Evolutionary conservation across 2,888 invertebrate genomes (phyloP).

Genomic region (Lithophane leautieri): DNA sequence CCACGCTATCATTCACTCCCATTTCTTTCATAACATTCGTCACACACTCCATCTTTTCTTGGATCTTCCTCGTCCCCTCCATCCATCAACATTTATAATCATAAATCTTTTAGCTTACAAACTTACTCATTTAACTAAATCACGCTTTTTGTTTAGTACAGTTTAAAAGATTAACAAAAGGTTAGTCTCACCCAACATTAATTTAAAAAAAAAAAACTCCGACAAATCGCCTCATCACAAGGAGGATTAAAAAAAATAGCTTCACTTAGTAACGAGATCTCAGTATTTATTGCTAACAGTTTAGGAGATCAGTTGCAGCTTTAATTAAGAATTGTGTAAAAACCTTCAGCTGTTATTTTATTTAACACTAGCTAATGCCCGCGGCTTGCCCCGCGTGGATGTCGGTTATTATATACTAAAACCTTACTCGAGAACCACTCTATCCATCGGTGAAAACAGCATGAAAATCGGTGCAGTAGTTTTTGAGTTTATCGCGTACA

Average conservation of each 20-base stretch:
- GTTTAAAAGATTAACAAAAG: conserved; percentile 16
- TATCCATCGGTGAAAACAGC: too few species aligned
- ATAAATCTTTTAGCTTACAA: not conserved
- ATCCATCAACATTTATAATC: conserved; percentile 2
- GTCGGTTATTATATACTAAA: too few species aligned
- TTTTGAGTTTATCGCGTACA: too few species aligned
- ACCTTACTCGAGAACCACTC: too few species aligned
- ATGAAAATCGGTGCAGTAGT: too few species aligned
- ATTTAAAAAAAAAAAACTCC: conserved; percentile 16
- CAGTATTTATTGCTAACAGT: conserved; percentile 64
- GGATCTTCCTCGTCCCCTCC: too few species aligned
- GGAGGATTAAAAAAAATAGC: conserved; percentile 59
- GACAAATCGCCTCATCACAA: conserved; percentile 54
- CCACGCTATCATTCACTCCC: not conserved
- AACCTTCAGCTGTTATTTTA: conserved; percentile 1
- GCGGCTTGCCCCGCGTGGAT: too few species aligned
- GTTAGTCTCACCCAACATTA: not conserved
- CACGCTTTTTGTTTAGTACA: not conserved
- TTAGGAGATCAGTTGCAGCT: conserved; percentile 61
- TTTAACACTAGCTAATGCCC: too few species aligned
- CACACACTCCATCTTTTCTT: not conserved
- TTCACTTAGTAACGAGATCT: conserved; percentile 66
- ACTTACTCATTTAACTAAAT: not conserved
- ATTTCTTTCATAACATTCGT: not conserved
- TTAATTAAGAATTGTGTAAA: conserved; percentile 38